Base-by-base conservation (phyloP, 2,113 vertebrate genomes). In the Chloroceryle aenea region DNA sequence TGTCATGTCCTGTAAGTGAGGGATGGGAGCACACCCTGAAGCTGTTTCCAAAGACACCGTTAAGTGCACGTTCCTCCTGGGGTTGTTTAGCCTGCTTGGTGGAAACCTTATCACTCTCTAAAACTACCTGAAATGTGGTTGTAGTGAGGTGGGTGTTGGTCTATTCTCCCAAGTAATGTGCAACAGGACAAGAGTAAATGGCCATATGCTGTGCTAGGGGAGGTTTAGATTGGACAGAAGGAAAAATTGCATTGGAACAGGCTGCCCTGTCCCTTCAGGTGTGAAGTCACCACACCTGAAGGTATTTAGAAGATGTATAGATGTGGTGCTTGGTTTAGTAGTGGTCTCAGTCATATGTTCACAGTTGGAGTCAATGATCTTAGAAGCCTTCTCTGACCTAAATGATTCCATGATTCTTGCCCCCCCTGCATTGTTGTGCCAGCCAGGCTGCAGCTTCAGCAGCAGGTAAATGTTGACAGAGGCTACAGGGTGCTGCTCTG, bases 61-160 rank as follows among this genome's bases (percentile, higher is more conserved):
- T 62, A 21, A 53, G 45, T 63, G 6, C 3, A 16, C 18, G 4
- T 87, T 72, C 7, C 5, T 23, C 12, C 53, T 55, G 17, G 14
- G 6, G 12, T 22, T 34, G 32, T 78, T 74, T 34, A 34, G 9
- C 3, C 40, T 56, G 21, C 34, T 73, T 17, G 53, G 14, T 14
- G 34, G 19, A 63, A 11, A 52, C 21, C 26, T 95, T 10, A 5
- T 22, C 0, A 0, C 18, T 55, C 2, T n/a, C 43, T 73, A 29
- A 34, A 81, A 0, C 8, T 66, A 15, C 20, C 29, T 82, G 50
- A 62, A 34, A 74, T 22, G 17, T 62, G 58, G 16, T 4, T 30
- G 14, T 18, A 30, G 20, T 0, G 7, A 38, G 32, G 4, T 61
- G 47, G 27, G 17, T 3, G 0, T 59, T 2, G 3, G n/a, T 68